A percentile compares a stretch with the other conserved stretches of the same genome.
Evolutionary conservation across 30 jellyfish, hydroid and myxozoan species (phyloP).

Genomic region (Hydractinia symbiolongicarpus): DNA sequence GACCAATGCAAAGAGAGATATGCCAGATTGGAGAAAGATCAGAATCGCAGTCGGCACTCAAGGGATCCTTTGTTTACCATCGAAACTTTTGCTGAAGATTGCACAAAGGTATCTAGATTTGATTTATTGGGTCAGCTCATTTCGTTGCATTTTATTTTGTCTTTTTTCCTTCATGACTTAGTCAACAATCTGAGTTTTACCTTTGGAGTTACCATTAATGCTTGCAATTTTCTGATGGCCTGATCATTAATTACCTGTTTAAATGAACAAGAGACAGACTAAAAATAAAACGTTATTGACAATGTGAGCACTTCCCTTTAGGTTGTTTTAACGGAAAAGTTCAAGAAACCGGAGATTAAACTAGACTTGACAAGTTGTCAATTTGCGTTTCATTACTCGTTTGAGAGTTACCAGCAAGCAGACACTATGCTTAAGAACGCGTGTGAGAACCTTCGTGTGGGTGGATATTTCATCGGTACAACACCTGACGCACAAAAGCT

Average conservation of each 20-base stretch:
- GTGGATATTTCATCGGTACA: conserved; percentile 97
- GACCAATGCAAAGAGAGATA: conserved; percentile 93
- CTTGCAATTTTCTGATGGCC: too few species aligned
- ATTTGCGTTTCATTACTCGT: conserved; percentile 94
- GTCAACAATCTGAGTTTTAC: too few species aligned
- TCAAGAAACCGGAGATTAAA: conserved; percentile 52
- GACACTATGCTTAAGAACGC: conserved; percentile 87
- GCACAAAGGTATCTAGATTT: conserved; percentile 70
- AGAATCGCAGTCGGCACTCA: conserved; percentile 51
- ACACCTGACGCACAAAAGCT: conserved; percentile 94
- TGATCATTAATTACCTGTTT: too few species aligned
- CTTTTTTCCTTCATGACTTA: too few species aligned
- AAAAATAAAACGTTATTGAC: too few species aligned
- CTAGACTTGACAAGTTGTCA: conserved; percentile 97
- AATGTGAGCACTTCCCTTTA: conserved; percentile 6
- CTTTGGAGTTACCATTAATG: too few species aligned
- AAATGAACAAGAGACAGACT: too few species aligned
- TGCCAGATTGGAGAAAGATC: conserved; percentile 47
- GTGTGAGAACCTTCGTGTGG: conserved; percentile 83
- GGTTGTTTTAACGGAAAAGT: conserved; percentile 57
- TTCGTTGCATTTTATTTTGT: not conserved
- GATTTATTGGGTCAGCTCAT: not conserved
- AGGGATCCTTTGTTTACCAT: conserved; percentile 52
- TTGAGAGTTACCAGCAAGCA: conserved; percentile 94
- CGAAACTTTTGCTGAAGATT: conserved; percentile 85